Evolutionary conservation across 2,797 vertebrate genomes (phyloP), one percentile per base, ranked within the genome.

Genomic region (Euthynnus affinis): DNA sequence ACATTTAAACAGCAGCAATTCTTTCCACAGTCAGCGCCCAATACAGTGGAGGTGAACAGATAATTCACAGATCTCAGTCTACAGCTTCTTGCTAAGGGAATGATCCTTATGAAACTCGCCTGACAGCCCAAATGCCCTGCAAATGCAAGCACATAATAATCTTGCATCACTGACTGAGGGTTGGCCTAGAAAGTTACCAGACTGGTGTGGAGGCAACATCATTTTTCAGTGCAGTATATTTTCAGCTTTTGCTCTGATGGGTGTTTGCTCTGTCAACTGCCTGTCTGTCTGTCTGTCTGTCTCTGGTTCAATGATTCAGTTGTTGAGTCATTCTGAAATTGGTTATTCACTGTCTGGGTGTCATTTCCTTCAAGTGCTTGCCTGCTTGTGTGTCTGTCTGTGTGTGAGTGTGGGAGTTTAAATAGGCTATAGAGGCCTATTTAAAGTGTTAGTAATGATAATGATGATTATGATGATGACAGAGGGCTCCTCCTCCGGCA

Each of bases 321-420:
- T 34, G n/a, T 66, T 78, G 75, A 72, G 57, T 67, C 68, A 66
- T 66, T 40, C 15, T 71, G 37, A 66, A 78, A 61, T 40, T 49
- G 57, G 51, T 62, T 51, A 17, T 37, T 62, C 27, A 53, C 55
- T 40, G 56, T 40, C 56, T 56, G 22, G 29, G 2, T 76, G 78
- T 71, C 46, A 71, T 51, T 52, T 58, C 65, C 58, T 22, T 53
- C n/a, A 15, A 52, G 32, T 60, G 37, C 42, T 56, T n/a, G 22
- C 46, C 27, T 55, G 49, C 12, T 1, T 55, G 14, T 32, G 32
- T 13, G 8, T 61, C 27, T 27, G 53, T 66, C 2, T 7, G 9
- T 56, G 14, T 37, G 9, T 37, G 9, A 37, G 37, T 37, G 37
- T 37, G 37, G 8, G 37, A 2, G 37, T 37, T 10, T 37, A 37